phyloP scores from a whole-genome alignment of 2,888 invertebrate genomes.

The Zhuqinia jingwanae region DNA sequence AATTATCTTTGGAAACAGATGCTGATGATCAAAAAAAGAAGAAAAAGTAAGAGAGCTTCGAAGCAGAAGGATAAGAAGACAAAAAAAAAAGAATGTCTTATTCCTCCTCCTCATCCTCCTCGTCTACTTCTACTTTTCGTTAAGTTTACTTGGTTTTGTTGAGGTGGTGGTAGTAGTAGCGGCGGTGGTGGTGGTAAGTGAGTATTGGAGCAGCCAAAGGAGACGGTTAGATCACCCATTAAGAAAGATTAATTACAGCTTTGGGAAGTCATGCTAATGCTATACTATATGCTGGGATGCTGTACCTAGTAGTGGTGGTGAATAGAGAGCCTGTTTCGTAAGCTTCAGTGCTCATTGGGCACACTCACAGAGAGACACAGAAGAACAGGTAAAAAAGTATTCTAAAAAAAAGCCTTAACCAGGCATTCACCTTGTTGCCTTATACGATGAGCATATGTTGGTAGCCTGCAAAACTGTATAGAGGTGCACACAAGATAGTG shows the following conservation, averaged over 20 bases:
- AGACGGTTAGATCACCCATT: constrained; percentile 65
- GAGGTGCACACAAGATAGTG: constrained; percentile 14
- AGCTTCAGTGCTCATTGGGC: constrained; percentile 56
- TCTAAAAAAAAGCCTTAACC: neutral
- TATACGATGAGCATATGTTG: neutral
- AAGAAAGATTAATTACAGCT: constrained; percentile 69
- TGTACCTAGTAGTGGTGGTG: constrained; percentile 13
- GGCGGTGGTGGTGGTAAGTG: constrained; percentile 13
- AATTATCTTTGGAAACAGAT: constrained; percentile 55
- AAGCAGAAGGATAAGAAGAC: neutral
- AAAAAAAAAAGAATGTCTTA: constrained; percentile 34
- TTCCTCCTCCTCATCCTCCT: too few relatives aligned
- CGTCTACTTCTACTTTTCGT: neutral
- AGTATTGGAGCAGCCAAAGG: constrained; percentile 51
- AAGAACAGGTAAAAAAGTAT: constrained; percentile 38
- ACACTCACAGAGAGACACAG: neutral
- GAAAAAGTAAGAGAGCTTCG: neutral
- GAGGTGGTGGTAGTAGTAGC: neutral
- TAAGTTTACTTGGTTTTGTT: constrained; percentile 41
- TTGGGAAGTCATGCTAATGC: constrained; percentile 68
- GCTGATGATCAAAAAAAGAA: constrained; percentile 37
- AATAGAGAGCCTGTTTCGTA: constrained; percentile 11
- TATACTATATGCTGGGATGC: constrained; percentile 15
- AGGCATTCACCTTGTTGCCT: constrained; percentile 41
- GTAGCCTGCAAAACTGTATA: too few relatives aligned